Base-by-base conservation (phyloP, 2,113 vertebrate genomes). In the Heterochromis multidens region DNA sequence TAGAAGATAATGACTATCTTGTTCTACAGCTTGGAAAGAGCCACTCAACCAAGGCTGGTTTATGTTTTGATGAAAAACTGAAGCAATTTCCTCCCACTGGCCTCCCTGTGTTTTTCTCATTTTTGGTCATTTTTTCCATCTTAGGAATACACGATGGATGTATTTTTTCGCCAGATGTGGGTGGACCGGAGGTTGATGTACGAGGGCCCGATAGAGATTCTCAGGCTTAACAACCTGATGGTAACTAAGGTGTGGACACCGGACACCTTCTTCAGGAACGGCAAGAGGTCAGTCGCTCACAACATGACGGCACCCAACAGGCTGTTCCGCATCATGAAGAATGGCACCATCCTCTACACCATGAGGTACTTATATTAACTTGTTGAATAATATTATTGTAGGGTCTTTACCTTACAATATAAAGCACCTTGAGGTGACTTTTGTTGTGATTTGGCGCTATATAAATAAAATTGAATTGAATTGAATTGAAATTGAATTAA, bases 161-260 rank as follows among this genome's bases (percentile, higher is more conserved):
- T 99, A 85, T 99, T 99, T 95, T 99, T 99, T 92, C 97, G 98
- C 23, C 99, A 99, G 95, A 99, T 97, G 1, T 99, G 99, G 99
- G 97, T 99, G 81, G 99, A 99, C 94, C 97, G 97, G 87, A 96
- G 99, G 84, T 92, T 99, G 83, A 97, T 94, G 92, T 99, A 99
- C 23, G 98, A 99, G 43, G 98, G 98, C 1, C 98, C 98, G 0
- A 97, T 99, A 85, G 98, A 99, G 97, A 99, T 99, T 93, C 94
- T 99, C 85, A 96, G 98, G 83, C 95, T 99, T 77, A 99, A 99
- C 93, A 99, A 99, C 94, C 95, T 99, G 95, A 99, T 99, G 99
- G 98, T 99, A 94, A 98, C 97, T 0, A 99, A 99, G 94, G 98
- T 99, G 49, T 99, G 99, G 99, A 99, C 98, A n/a, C 98, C 99